Evolutionary conservation across 2,888 invertebrate genomes (phyloP), one percentile per base, ranked within the genome.

Genomic region (Eristalis intricaria): DNA sequence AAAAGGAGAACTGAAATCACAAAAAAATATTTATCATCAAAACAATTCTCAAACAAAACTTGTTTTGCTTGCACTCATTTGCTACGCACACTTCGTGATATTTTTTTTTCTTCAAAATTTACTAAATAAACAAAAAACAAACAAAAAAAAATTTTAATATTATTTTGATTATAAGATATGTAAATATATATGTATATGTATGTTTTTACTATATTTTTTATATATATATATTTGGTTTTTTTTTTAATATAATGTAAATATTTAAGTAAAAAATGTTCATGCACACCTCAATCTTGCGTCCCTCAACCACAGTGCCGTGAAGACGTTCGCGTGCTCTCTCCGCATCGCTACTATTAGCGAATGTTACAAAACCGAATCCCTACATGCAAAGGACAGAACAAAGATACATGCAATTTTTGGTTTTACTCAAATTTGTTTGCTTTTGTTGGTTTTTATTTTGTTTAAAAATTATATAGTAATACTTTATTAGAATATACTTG

Each of bases 311-410:
- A 96, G 99, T 98, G 97, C 99, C 99, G 97, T 99, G 99, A 96
- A 99, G 98, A 96, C 99, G 98, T 96, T 99, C 99, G 96, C 99
- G 98, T 97, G 99, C 99, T 96, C 98, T 97, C 96, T 99, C 99
- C 95, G 99, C 99, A 96, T 99, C 99, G 96, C 97, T 97, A 96
- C 98, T 98, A 97, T 98, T 98, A 97, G 99, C 99, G 98, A 99
- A 99, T 96, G 99, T 99, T 97, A 99, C 99, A 98, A 99, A 99
- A 97, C 99, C 99, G 97, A 99, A 99, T 96, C 99, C 99, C 99
- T 99, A 98, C 97, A 97, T 97, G 97, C 97, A 97, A 84, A 95
- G 90, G 97, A 97, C 97, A 97, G 96, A 90, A 97, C 96, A 97
- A 96, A 94, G 94, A 94, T 96, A 96, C 97, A 97, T 97, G 97